Base-by-base conservation (phyloP, 1,140 invertebrate species). In the Pseudomyrmex flavicornis region DNA sequence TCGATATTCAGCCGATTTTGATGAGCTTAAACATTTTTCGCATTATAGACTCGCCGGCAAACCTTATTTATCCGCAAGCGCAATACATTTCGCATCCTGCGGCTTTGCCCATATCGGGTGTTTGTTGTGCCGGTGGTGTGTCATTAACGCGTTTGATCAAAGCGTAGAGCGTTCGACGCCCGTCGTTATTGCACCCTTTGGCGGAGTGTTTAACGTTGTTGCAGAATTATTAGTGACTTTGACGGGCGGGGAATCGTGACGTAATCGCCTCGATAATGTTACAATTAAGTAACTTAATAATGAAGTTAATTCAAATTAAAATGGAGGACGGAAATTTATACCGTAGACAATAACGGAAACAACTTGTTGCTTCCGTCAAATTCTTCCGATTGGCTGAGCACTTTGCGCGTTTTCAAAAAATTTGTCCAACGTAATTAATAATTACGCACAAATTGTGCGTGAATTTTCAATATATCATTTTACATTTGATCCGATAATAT, bases 341-440 rank as follows among this genome's bases (percentile, higher is more conserved):
- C 84, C 9, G 17, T 50, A 15, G 35, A 68, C 62, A 83, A 59
- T 77, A 83, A 83, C 62, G 61, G 63, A 84, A 84, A 84, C 82
- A 35, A 84, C 82, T 84, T 84, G 82, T 84, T 84, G 82, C 82
- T 84, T 80, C 74, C 74, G 52, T 35, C 74, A 65, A 77, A 83
- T 66, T 76, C 72, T 77, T 83, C 73, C 73, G 20, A 61, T 58
- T 63, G 20, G 10, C 13, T 65, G 44, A 26, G 4, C 65, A 15
- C 3, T 4, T 58, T n/a, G 2, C 7, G 20, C 4, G 12, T 59
- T 80, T 72, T 72, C 46, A 15, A n/a, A 35, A 35, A 50, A 80
- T 72, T 80, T 12, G 35, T 80, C 2, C 44, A 15, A 20, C 46
- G 68, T 22, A 66, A 79, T 8, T 22, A 66, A 79, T 8, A 46